phyloP scores from a whole-genome alignment of 2,888 invertebrate genomes.

The Orchesella flavescens region DNA sequence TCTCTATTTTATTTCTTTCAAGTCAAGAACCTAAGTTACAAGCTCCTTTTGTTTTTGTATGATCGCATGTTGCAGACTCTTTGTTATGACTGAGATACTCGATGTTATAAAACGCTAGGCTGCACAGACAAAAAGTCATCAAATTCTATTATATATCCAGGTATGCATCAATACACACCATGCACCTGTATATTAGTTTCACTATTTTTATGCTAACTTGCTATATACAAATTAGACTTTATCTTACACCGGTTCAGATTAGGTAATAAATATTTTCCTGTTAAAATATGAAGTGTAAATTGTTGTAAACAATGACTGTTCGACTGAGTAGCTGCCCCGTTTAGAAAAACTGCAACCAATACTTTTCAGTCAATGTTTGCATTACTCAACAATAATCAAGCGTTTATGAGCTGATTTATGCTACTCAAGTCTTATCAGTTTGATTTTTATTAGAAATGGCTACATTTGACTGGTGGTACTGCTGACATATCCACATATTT shows the following conservation, averaged over 20 bases:
- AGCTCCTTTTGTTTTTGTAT: background rate
- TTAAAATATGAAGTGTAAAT: conserved; percentile 24
- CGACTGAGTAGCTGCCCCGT: conserved; percentile 5
- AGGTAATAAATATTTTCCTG: conserved; percentile 21
- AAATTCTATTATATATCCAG: no score
- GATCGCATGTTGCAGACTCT: no score
- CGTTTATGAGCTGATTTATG: conserved; percentile 32
- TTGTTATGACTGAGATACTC: no score
- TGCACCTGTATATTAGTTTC: background rate
- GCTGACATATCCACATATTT: no score
- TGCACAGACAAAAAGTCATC: no score
- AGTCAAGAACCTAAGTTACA: conserved; percentile 15
- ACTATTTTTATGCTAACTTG: conserved; percentile 25
- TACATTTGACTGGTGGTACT: no score
- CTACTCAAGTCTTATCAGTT: background rate
- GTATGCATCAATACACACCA: no score
- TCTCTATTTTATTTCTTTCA: conserved; percentile 21
- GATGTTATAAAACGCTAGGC: no score
- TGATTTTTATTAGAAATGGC: no score
- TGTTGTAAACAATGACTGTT: conserved; percentile 16
- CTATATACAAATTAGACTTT: background rate
- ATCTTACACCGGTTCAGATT: background rate
- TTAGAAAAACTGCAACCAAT: background rate
- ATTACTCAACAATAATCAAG: conserved; percentile 1
- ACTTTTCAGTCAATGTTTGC: background rate